A percentile compares a stretch with the other conserved stretches of the same genome.
phyloP scores from a whole-genome alignment of 2,888 invertebrate species.

The Dendrolimus pini region DNA sequence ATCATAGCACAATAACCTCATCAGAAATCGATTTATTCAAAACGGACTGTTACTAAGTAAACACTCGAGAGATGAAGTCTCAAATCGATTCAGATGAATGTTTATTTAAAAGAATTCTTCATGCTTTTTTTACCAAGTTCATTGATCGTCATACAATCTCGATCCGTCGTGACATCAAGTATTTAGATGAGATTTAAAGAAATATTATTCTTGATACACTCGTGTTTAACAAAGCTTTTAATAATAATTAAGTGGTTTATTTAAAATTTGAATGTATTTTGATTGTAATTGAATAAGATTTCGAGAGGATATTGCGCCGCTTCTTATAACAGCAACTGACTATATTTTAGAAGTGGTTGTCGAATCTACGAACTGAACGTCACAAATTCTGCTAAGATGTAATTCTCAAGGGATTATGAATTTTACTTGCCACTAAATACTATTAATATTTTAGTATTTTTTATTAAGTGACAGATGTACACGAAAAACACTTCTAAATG shows the following conservation, averaged over 20 bases:
- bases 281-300: not conserved
- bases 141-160: slow-evolving; percentile 32
- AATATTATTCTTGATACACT: not conserved
- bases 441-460: too few species aligned
- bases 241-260: not conserved
- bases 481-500: too few species aligned
- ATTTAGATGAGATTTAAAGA: slow-evolving; percentile 32
- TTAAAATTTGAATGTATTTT: not conserved
- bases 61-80: slow-evolving; percentile 57
- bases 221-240: not conserved
- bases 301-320: too few species aligned
- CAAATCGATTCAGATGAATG: slow-evolving; percentile 61
- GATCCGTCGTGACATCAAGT: slow-evolving; percentile 36
- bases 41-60: slow-evolving; percentile 71
- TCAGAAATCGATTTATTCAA: slow-evolving; percentile 62
- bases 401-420: too few species aligned
- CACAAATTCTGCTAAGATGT: too few species aligned
- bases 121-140: slow-evolving; percentile 54
- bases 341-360: too few species aligned
- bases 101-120: slow-evolving; percentile 64
- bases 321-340: too few species aligned
- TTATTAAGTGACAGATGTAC: too few species aligned
- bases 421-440: too few species aligned
- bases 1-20: slow-evolving; percentile 11
- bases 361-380: too few species aligned